Evolutionary conservation across 2,113 vertebrate genomes (phyloP), one percentile per base, ranked within the genome.

Genomic region (Poeciliopsis turrubarensis): DNA sequence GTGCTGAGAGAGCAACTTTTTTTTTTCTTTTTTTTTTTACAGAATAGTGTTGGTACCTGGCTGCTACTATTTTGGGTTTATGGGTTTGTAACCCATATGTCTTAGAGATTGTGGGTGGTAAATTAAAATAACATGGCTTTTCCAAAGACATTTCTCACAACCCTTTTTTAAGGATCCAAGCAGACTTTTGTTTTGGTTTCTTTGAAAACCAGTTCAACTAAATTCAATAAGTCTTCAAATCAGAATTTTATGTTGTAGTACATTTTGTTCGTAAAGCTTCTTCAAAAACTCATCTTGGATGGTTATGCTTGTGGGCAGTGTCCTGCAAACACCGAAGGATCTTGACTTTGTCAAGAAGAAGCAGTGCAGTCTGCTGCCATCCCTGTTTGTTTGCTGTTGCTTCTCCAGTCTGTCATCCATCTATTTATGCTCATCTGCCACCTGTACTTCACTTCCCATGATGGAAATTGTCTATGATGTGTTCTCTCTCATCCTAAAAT

Each of bases 1-100:
- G 72, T 86, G 88, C 84, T 86, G 82, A 85, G 73, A 60, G 73
- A 75, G 78, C 80, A 83, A 78, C 75, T 84, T 85, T 81, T 37
- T 11, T 11, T 3, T 37, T 37, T 11, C 3, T 3, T 37, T 34
- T 37, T 11, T 37, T 0, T 77, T 70, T 71, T 26, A 39, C 72
- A 31, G 78, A 77, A 60, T 73, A 44, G 34, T 30, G 66, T 22
- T 70, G 34, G 34, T 37, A 78, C 47, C 67, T 66, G 67, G 31
- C 30, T 34, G 10, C 41, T 65, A 51, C 57, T 47, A 47, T 68
- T 25, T 25, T 29, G 29, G 34, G 1, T 31, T 37, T 3, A 37
- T 37, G 34, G 10, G 26, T 60, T 68, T 29, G 63, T 73, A 37
- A 44, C 4, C 4, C 63, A 57, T 73, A 32, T 39, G 65, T n/a